Base-by-base conservation (phyloP, 2,113 vertebrate species). In the Morone chrysops region DNA sequence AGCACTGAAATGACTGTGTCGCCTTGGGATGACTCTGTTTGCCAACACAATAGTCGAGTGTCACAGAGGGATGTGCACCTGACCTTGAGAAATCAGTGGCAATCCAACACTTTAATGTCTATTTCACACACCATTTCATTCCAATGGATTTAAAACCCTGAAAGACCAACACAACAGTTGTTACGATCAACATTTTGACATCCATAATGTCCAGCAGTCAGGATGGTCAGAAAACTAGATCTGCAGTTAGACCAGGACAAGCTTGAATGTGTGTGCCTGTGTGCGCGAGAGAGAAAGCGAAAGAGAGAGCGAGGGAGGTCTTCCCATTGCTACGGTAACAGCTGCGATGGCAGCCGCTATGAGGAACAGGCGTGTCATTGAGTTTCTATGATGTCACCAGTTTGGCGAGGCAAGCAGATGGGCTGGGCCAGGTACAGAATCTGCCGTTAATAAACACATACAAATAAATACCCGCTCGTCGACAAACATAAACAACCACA, bases 81-180 rank as follows among this genome's bases (percentile, higher is more conserved):
- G 95, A 96, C 95, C 95, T 96, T 96, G 95, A 95, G 89, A 94
- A 94, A 95, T 93, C 92, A 90, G 89, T 16, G 22, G 82, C 92
- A 92, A 93, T 94, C 91, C 92, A 92, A 90, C 89, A 90, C 93
- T 93, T 95, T 94, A 95, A 94, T 92, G 90, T 94, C 94, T 90
- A 94, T 95, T 95, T 95, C 94, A 95, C 95, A 95, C 88, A 81
- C 92, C 92, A 92, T 95, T 95, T 94, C 86, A 86, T 92, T 94
- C 87, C 88, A 87, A 94, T 92, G 90, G 90, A 92, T 92, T 92
- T 90, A 94, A 94, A 95, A 92, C 87, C 93, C 91, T 17, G 56
- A 83, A 89, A 73, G 85, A 79, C 88, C 88, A 85, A 87, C 90
- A 87, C 89, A 89, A 86, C 88, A 90, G 87, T 90, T 92, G 89